These are phyloP conservation scores for Odontamblyopus rebecca DNA, from an alignment of 2,797 vertebrate species.

Conservation along the genomic window DNA sequence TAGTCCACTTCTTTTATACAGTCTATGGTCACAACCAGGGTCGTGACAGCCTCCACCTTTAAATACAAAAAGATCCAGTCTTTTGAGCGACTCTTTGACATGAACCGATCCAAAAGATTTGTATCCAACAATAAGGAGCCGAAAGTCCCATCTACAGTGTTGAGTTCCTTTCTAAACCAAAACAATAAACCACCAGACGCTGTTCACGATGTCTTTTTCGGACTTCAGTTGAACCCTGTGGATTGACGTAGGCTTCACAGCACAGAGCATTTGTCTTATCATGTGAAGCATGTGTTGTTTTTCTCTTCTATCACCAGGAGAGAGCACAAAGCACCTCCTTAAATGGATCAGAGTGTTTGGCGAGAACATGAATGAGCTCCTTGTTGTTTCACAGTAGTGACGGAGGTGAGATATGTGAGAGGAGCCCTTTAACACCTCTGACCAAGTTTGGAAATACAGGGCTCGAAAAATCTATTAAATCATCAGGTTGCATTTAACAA, in stretches of 20 bases:
- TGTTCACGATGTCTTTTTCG: background rate
- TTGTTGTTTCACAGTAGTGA: slow-evolving; percentile 47
- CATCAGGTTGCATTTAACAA: slow-evolving; percentile 10
- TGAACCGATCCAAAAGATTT: too few species aligned
- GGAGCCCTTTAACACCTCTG: slow-evolving; percentile 20
- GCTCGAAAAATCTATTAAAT: slow-evolving; percentile 1
- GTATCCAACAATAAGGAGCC: too few species aligned
- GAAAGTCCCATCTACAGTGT: background rate
- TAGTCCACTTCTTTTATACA: too few species aligned
- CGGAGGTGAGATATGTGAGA: slow-evolving; percentile 36
- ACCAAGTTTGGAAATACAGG: slow-evolving; percentile 40
- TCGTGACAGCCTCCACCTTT: too few species aligned
- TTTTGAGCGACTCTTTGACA: too few species aligned
- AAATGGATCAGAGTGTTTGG: slow-evolving; percentile 26
- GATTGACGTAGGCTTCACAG: background rate
- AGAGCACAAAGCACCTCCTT: slow-evolving; percentile 27
- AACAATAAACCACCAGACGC: background rate
- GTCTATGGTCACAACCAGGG: too few species aligned
- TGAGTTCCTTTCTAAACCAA: background rate
- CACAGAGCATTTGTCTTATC: slow-evolving; percentile 1
- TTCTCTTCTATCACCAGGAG: slow-evolving; percentile 21
- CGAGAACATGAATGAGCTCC: slow-evolving; percentile 42
- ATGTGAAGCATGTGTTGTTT: background rate
- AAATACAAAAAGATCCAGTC: too few species aligned
- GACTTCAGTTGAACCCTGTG: background rate